Evolutionary conservation across 2,888 invertebrate species (phyloP).

Genomic region (Doris montereyensis): DNA sequence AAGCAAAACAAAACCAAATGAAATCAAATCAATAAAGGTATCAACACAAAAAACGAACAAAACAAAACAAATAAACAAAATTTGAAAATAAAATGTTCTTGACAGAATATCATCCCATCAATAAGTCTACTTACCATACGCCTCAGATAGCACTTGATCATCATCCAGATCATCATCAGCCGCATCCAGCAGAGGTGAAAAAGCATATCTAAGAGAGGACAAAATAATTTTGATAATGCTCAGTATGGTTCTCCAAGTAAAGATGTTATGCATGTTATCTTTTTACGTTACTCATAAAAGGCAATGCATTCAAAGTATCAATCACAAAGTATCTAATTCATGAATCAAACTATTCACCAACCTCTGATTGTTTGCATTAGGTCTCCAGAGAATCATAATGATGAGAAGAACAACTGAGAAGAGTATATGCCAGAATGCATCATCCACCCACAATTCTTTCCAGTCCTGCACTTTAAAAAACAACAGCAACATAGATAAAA

Average conservation of each 20-base stretch:
- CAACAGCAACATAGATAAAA: no score
- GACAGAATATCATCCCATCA: neutral
- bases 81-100: neutral
- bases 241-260: no score
- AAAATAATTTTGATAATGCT: no score
- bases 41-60: neutral
- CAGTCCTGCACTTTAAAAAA: no score
- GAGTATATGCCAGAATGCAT: slow-evolving; percentile 95
- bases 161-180: slow-evolving; percentile 82
- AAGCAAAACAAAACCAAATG: no score
- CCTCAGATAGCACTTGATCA: slow-evolving; percentile 85
- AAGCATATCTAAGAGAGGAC: slow-evolving; percentile 78
- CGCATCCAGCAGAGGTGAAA: slow-evolving; percentile 89
- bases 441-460: slow-evolving; percentile 88
- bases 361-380: slow-evolving; percentile 94
- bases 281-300: no score
- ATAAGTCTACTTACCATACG: slow-evolving; percentile 82
- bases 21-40: slow-evolving; percentile 6
- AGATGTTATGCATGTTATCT: no score
- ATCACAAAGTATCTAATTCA: no score
- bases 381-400: slow-evolving; percentile 96
- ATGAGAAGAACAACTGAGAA: slow-evolving; percentile 90
- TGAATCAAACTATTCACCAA: slow-evolving; percentile 73
- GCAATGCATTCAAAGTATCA: no score
- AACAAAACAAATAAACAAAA: slow-evolving; percentile 2